Conservation (phyloP, 2,888 invertebrate genomes). For the Dascillus cervinus region DNA sequence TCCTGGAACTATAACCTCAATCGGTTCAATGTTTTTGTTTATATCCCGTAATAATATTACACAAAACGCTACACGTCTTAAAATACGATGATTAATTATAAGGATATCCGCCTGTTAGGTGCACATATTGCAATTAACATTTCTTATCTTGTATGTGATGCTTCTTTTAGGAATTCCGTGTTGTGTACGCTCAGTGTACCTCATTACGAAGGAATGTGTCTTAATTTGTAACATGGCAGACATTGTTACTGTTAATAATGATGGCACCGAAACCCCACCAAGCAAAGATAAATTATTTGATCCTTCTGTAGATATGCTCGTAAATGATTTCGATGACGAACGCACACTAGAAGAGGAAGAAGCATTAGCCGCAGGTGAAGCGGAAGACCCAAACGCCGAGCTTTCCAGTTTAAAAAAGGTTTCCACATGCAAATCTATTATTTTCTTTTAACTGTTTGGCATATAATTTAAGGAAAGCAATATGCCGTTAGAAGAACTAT, state of each 20-base stretch:
- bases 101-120: no score
- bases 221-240: constrained; percentile 34
- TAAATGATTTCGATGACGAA: constrained; percentile 97
- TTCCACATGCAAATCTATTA: constrained; percentile 10
- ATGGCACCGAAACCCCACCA: constrained; percentile 34
- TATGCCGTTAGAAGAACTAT: constrained; percentile 89
- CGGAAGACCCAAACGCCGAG: constrained; percentile 80
- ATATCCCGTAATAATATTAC: no score
- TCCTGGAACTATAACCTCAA: constrained; percentile 12
- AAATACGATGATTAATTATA: no score
- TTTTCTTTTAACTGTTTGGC: background rate
- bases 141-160: no score
- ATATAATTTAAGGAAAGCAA: constrained; percentile 65
- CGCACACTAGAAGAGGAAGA: constrained; percentile 95
- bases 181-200: no score
- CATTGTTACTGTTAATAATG: constrained; percentile 33
- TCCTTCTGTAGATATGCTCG: constrained; percentile 92
- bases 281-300: constrained; percentile 66
- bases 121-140: no score
- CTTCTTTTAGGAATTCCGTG: no score
- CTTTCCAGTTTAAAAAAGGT: constrained; percentile 79
- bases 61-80: no score
- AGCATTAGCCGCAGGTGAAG: constrained; percentile 80
- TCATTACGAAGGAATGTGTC: constrained; percentile 17
- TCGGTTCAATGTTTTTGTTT: constrained; percentile 8